Percentiles rank a stretch among this genome's conserved stretches.
These are phyloP conservation scores for Cololabis saira DNA, from an alignment of 2,113 vertebrate species.

Conservation along the genomic window DNA sequence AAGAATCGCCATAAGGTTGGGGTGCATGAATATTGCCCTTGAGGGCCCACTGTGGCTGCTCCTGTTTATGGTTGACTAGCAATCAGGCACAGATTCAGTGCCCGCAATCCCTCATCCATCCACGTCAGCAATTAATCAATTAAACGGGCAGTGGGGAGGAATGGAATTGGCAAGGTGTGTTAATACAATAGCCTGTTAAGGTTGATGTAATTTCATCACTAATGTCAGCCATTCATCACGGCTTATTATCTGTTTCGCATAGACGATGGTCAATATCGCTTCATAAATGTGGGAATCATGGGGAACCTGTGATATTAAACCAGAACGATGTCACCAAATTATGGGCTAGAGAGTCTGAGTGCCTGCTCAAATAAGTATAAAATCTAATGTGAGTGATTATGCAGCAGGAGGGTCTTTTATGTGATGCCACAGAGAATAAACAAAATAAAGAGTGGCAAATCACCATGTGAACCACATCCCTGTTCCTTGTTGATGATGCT, in stretches of 20 bases:
- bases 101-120: slow-evolving; percentile 75
- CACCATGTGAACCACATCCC: slow-evolving; percentile 3
- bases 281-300: slow-evolving; percentile 70
- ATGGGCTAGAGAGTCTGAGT: slow-evolving; percentile 42
- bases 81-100: slow-evolving; percentile 76
- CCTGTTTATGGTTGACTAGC: slow-evolving; percentile 79
- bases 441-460: neutral
- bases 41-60: slow-evolving; percentile 71
- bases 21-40: slow-evolving; percentile 77
- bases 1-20: slow-evolving; percentile 79
- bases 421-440: neutral
- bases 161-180: slow-evolving; percentile 71
- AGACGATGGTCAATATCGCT: slow-evolving; percentile 77
- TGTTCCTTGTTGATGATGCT: neutral
- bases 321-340: slow-evolving; percentile 48
- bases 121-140: slow-evolving; percentile 80
- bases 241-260: slow-evolving; percentile 72
- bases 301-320: slow-evolving; percentile 54
- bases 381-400: slow-evolving; percentile 3
- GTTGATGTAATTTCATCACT: slow-evolving; percentile 79
- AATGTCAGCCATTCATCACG: slow-evolving; percentile 76
- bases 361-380: slow-evolving; percentile 7
- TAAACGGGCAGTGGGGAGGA: slow-evolving; percentile 68
- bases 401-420: slow-evolving; percentile 2
- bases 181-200: slow-evolving; percentile 77